Base-by-base conservation (phyloP, 2,888 invertebrate genomes). In the Nudaria mundana region DNA sequence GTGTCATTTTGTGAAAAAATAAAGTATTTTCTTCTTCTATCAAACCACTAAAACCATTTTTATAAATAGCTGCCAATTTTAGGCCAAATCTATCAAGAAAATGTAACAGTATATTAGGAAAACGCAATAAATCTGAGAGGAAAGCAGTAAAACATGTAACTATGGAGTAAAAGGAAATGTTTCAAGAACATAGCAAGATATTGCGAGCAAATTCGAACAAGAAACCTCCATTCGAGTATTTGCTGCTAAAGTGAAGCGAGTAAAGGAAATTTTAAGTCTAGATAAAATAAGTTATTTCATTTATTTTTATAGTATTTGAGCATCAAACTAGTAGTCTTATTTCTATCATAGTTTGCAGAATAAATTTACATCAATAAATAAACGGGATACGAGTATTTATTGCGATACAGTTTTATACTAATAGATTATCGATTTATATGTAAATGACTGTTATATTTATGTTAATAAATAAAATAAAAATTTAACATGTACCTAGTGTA, bases 71-170 rank as follows among this genome's bases (percentile, higher is more conserved):
- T 6, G 11, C 15, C 14, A 12, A 8, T 8, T 30, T 30, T 11
- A 23, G 15, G 11, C 10, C 22, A 23, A 36, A 29, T 36, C 36
- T 11, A 30, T 36, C 56, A 34, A 24, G 25, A 34, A 31, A 13
- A 28, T 30, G 20, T 36, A 40, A 30, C 7, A 33, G 47, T 43
- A 39, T 43, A 56, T 38, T 33, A 47, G 12, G 20, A 8, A 31
- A 31, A 32, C 24, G 14, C 14, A 18, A 32, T 32, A 32, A 32
- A 32, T 12, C 23, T 23, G 24, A 11, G 10, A 15, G 10, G 22
- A 14, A 10, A 31, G 22, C 10, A 15, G 2, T 24, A n/a, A 28
- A 32, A 32, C 23, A 24, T 14, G 32, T 32, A 15, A 5, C 10
- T 11, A 23, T 23, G 14, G 7, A 20, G 14, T 24, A 14, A 32